Conservation (phyloP, 2,797 vertebrate genomes). For the Sebastes hubbsi region DNA sequence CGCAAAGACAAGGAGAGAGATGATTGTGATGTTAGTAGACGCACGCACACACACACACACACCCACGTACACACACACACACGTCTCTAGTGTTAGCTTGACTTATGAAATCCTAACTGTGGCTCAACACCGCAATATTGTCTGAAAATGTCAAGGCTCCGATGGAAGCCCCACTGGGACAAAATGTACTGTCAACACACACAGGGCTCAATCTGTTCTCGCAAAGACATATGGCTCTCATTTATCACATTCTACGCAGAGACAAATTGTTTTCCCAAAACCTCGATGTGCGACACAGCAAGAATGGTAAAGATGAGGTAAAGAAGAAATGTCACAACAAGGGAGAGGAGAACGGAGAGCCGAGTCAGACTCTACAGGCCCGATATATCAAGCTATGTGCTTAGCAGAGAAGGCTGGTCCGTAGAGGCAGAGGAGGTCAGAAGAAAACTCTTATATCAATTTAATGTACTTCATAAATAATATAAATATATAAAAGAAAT, state of each 20-base stretch:
- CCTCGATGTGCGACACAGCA: slow-evolving; percentile 44
- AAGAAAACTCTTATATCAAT: background rate
- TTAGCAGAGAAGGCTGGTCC: background rate
- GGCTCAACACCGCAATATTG: slow-evolving; percentile 80
- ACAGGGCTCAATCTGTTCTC: slow-evolving; percentile 66
- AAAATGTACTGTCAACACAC: slow-evolving; percentile 75
- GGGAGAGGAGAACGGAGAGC: background rate
- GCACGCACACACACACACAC: slow-evolving; percentile 7
- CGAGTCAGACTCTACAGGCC: background rate
- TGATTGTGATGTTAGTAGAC: slow-evolving; percentile 45
- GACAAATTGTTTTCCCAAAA: slow-evolving; percentile 67
- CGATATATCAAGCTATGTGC: background rate
- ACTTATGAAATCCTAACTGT: slow-evolving; percentile 77
- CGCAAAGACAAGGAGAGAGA: slow-evolving; percentile 49
- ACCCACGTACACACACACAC: slow-evolving; percentile 9
- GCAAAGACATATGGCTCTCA: slow-evolving; percentile 71
- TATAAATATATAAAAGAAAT: too few relatives aligned
- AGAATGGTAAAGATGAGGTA: slow-evolving; percentile 45
- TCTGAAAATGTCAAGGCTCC: slow-evolving; percentile 80
- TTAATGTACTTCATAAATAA: background rate
- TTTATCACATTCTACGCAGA: slow-evolving; percentile 67
- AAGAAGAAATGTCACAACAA: slow-evolving; percentile 36
- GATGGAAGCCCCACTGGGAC: slow-evolving; percentile 73
- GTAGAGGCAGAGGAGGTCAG: background rate
- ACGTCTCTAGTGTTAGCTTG: slow-evolving; percentile 57